Base-by-base conservation (phyloP, 2,888 invertebrate species). In the Euphydryas editha region DNA sequence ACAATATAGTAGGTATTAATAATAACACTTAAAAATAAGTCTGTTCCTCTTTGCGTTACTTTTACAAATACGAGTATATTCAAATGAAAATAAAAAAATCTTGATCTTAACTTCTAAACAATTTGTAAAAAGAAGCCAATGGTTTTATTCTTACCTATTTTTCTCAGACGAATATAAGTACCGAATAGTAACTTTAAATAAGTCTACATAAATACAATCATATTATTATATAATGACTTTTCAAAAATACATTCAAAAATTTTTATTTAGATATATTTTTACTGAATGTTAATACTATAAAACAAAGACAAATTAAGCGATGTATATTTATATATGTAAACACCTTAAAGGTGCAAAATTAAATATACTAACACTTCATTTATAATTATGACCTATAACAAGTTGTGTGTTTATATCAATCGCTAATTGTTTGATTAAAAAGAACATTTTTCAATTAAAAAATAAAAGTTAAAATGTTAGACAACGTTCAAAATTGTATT, bases 361-460 rank as follows among this genome's bases (percentile, higher is more conserved):
- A 39, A 8, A 15, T 6, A 39, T 39, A 7, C 11, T 11, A n/a
- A 44, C n/a, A 5, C n/a, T 44, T 39, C n/a, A 44, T 44, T 44
- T 44, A n/a, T 44, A n/a, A n/a, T n/a, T n/a, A 15, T 44, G 42
- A 44, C n/a, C 42, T 44, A 44, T 15, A 15, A n/a, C 42, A 15
- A 44, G 0, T 44, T n/a, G 42, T n/a, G 42, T 44, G 42, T 44
- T n/a, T 44, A 6, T n/a, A n/a, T 44, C n/a, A 44, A n/a, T 39
- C 42, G 42, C 42, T 44, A 44, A 44, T 44, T 44, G 42, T 44
- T 44, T 44, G 42, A 44, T 44, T 44, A 44, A 44, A 44, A 44
- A 2, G 42, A 44, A 13, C 42, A 44, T 44, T 15, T 44, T 44
- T 44, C 6, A 15, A 44, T 44, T 44, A 15, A 44, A 39, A 44